Base-by-base conservation (phyloP, 1,140 invertebrate species). In the Himalopsyche phryganea region DNA sequence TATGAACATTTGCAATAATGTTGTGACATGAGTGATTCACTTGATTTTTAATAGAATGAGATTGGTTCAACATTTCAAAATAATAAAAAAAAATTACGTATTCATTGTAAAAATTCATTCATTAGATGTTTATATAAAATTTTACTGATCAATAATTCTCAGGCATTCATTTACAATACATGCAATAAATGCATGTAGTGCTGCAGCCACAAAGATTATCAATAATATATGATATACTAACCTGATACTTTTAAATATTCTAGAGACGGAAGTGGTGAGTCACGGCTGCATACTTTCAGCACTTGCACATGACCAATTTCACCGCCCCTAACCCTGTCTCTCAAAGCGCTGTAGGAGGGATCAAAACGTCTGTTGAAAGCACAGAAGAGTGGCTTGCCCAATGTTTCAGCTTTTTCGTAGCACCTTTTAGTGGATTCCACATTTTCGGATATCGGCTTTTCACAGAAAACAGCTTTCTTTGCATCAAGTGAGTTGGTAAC, bases 311-410 rank as follows among this genome's bases (percentile, higher is more conserved):
- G 79, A 5, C 86, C 87, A 14, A 88, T 66, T 36, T 82, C 78
- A 10, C 84, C 84, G 4, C 71, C 70, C 10, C 73, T 71, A 0
- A 86, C 78, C 56, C 78, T 68, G 0, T 80, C 61, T 49, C 74
- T 73, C 0, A 87, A 63, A 2, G 70, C 58, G 4, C 68, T 71
- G 63, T 85, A 84, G 23, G 81, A 79, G 1, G 85, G 84, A 70
- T 89, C 86, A 66, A 86, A 88, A 13, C 85, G 77, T 33, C 85
- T 81, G 66, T 88, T 86, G 68, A 88, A 88, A 10, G 86, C 85
- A 50, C 80, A 81, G 41, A 87, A 80, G 5, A 88, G 67, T 1
- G 81, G 75, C 35, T 76, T 78, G 1, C 78, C 75, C 14, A 77
- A 71, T 47, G 79, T 72, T 44, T 77, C 75, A 0, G 86, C 85